phyloP scores from a whole-genome alignment of 2,888 invertebrate species.

The Amiota mariae region DNA sequence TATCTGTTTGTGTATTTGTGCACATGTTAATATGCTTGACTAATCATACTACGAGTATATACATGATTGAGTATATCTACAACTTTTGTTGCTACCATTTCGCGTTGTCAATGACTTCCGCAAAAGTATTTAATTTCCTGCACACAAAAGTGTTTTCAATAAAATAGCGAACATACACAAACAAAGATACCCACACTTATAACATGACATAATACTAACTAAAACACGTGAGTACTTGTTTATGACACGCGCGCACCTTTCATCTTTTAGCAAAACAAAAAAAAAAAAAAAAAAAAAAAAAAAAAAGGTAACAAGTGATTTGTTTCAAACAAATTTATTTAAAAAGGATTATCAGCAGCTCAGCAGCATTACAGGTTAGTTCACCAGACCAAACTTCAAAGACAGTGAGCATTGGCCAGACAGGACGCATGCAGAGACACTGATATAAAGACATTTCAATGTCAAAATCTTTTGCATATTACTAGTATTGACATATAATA shows the following conservation, averaged over 20 bases:
- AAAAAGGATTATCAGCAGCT: constrained; percentile 68
- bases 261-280: not conserved
- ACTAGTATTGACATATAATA: constrained; percentile 56
- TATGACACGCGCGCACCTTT: constrained; percentile 40
- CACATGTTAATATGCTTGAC: too few species aligned
- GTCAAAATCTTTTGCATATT: constrained; percentile 53
- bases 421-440: constrained; percentile 50
- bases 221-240: not conserved
- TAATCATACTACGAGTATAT: too few species aligned
- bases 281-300: constrained; percentile 19
- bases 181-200: constrained; percentile 24
- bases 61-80: too few species aligned
- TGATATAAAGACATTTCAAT: constrained; percentile 51
- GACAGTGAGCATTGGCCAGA: constrained; percentile 44
- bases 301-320: constrained; percentile 63
- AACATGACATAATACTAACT: not conserved
- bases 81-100: too few species aligned
- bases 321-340: constrained; percentile 68
- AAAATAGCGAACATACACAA: constrained; percentile 36
- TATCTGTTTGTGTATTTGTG: too few species aligned
- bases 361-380: constrained; percentile 51
- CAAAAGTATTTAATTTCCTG: constrained; percentile 66
- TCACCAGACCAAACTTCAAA: constrained; percentile 63
- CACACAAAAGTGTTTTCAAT: constrained; percentile 60
- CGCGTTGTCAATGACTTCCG: constrained; percentile 60